These are phyloP conservation scores for Alouatta caraya DNA, from an alignment of 2,797 vertebrate genomes.

Conservation along the genomic window DNA sequence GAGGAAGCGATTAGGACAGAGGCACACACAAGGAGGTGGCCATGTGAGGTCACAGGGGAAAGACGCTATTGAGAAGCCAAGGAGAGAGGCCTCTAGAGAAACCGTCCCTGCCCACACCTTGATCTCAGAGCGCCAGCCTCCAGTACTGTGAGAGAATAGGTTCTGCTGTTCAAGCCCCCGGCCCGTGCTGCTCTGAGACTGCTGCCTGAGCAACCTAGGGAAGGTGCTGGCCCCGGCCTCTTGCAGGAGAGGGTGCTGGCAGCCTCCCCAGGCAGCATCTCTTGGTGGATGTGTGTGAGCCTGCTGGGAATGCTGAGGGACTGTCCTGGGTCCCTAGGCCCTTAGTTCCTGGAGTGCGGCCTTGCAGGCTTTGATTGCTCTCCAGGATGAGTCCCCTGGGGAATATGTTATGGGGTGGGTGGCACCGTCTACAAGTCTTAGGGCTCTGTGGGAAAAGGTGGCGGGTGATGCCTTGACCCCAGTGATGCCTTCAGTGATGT, in stretches of 20 bases:
- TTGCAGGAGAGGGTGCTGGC: not conserved
- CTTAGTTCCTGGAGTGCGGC: rapidly evolving
- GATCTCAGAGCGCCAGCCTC: not conserved
- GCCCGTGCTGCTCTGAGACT: not conserved
- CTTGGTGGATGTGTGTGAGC: not conserved
- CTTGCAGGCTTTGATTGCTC: not conserved
- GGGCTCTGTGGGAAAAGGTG: not conserved
- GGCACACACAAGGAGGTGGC: too few relatives aligned
- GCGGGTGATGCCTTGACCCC: not conserved
- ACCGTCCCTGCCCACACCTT: rapidly evolving
- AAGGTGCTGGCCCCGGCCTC: rapidly evolving
- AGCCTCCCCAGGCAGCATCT: not conserved
- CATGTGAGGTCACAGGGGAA: not conserved
- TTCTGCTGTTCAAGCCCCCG: not conserved
- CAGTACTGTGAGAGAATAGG: not conserved
- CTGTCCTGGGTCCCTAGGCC: not conserved
- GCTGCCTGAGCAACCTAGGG: not conserved
- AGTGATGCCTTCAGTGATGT: not conserved
- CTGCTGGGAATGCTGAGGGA: not conserved
- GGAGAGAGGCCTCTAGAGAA: not conserved
- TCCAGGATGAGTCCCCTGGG: not conserved
- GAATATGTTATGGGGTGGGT: not conserved
- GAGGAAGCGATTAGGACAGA: not conserved
- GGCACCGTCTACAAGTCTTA: not conserved
- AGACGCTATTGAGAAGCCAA: rapidly evolving